Evolutionary conservation across 2,888 invertebrate genomes (phyloP).

Genomic region (Drosophila kuntzei): DNA sequence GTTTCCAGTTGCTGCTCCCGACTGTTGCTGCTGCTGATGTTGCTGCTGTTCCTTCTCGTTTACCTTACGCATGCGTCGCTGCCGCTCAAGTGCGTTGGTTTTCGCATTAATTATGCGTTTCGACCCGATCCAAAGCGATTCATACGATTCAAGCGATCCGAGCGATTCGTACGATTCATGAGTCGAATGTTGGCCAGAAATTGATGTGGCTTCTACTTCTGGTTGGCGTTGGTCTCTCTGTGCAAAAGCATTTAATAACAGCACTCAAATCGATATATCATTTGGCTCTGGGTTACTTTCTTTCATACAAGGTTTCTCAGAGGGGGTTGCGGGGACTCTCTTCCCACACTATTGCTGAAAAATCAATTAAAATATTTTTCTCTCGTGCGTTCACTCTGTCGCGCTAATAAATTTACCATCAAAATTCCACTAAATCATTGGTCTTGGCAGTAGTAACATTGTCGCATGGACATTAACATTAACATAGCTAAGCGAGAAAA

Average conservation of each 20-base stretch:
- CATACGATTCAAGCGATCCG: constrained; percentile 43
- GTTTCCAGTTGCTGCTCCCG: constrained; percentile 68
- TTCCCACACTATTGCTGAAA: constrained; percentile 76
- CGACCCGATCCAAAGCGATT: constrained; percentile 51
- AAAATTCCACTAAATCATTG: constrained; percentile 79
- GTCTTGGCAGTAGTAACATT: constrained; percentile 55
- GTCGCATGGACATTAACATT: constrained; percentile 73
- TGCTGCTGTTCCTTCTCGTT: constrained; percentile 55
- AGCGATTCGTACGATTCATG: constrained; percentile 50
- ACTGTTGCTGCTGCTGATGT: constrained; percentile 34
- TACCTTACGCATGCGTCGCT: constrained; percentile 69
- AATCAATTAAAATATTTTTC: constrained; percentile 80
- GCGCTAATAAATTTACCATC: constrained; percentile 76
- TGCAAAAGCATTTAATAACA: constrained; percentile 79
- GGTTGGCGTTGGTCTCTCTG: constrained; percentile 61
- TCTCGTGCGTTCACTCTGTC: constrained; percentile 10
- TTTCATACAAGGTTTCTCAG: constrained; percentile 26
- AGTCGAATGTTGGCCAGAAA: constrained; percentile 69
- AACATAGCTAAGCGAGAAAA: constrained; percentile 59
- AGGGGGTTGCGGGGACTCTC: constrained; percentile 30
- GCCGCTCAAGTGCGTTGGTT: constrained; percentile 79
- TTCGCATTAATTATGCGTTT: constrained; percentile 80
- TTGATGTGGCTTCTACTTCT: constrained; percentile 76
- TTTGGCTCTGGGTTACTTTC: constrained; percentile 72
- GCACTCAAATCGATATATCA: constrained; percentile 78